phyloP scores from a whole-genome alignment of 2,888 invertebrate genomes.

The Apodemia zela region DNA sequence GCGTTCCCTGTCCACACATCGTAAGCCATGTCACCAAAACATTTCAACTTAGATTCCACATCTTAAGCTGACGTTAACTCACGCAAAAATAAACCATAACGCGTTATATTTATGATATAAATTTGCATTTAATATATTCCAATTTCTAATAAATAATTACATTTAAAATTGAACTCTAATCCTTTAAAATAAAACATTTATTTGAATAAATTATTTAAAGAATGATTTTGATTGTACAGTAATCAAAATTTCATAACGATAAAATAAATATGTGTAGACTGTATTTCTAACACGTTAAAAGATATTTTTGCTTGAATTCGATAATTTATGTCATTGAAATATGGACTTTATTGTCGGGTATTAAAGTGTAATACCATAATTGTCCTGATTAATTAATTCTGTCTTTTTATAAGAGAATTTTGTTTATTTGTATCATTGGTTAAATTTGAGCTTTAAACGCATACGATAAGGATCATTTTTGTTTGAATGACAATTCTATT shows the following conservation, averaged over 20 bases:
- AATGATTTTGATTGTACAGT: constrained; percentile 4
- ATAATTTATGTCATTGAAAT: neutral
- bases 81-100: constrained; percentile 36
- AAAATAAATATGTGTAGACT: constrained; percentile 29
- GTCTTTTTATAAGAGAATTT: constrained; percentile 45
- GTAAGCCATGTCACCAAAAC: constrained; percentile 77
- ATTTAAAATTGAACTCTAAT: constrained; percentile 28
- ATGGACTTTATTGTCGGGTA: constrained; percentile 2
- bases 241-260: constrained; percentile 12
- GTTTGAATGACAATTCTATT: constrained; percentile 10
- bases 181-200: neutral
- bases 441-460: constrained; percentile 12
- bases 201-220: constrained; percentile 17
- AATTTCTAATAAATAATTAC: constrained; percentile 18
- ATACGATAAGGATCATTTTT: neutral
- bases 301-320: constrained; percentile 30
- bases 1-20: constrained; percentile 43
- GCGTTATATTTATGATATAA: constrained; percentile 34
- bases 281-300: constrained; percentile 32
- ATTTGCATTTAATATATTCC: constrained; percentile 43
- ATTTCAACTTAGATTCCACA: constrained; percentile 63
- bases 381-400: constrained; percentile 11
- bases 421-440: constrained; percentile 28
- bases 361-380: constrained; percentile 5
- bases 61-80: constrained; percentile 34